Evolutionary conservation across 1,140 invertebrate species (phyloP), one percentile per base, ranked within the genome.

Genomic region (Drosophila cardini): DNA sequence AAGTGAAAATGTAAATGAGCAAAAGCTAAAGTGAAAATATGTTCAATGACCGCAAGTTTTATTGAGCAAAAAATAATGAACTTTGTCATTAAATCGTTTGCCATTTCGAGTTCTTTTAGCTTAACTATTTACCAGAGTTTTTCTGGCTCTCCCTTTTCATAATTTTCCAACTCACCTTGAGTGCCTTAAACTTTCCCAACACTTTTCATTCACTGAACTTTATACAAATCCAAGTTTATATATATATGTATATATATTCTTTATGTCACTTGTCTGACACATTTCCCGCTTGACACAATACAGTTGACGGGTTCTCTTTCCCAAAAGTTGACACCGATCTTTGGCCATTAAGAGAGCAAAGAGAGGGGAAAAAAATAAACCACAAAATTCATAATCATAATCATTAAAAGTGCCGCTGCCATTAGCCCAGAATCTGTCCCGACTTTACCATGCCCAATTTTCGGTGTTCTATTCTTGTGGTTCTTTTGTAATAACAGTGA

Each of bases 401-500:
- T 86, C 82, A 85, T 86, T 81, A 78, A 81, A 75, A 80, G 82
- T 86, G 74, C 81, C 65, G 73, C 81, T 81, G 81, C 69, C 81
- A 87, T 85, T 86, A 86, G 82, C 81, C 83, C 83, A 86, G 81
- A 78, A 83, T 76, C 43, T 48, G 52, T 36, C 50, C 43, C 45
- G 15, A 8, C 48, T 32, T 13, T 32, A 26, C 48, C 11, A 52
- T 52, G 48, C 48, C 48, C 32, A 52, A 52, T 52, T 68, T 46
- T 65, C 32, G 40, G 43, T 64, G 63, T 80, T 72, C 76, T 67
- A 58, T 70, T 78, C 61, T 65, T 61, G 76, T 67, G 78, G 72
- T 62, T 72, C 69, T 81, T 55, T 46, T n/a, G 50, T 72, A 52
- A 72, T 68, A 72, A 68, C 45, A 58, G 43, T 40, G 61, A 10